Percentiles rank a stretch among this genome's conserved stretches.
phyloP scores from a whole-genome alignment of 2,113 vertebrate genomes.

The Sarotherodon lohbergeri region DNA sequence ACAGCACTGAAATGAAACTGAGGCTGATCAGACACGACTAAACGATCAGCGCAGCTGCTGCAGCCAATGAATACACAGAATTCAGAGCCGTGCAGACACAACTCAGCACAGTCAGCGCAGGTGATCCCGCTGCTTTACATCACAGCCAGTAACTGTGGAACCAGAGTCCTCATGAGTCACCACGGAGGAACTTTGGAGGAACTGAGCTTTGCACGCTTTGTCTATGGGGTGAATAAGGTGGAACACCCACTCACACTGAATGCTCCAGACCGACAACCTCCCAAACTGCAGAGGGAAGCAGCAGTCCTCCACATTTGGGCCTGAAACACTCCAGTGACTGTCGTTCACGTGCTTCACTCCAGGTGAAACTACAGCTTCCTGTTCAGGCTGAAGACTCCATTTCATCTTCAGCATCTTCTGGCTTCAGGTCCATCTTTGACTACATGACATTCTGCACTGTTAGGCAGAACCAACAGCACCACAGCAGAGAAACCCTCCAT shows the following conservation, averaged over 20 bases:
- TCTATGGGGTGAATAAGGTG: neutral
- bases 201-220: neutral
- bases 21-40: neutral
- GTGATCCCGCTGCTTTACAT: neutral
- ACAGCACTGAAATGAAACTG: neutral
- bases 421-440: neutral
- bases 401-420: neutral
- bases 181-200: neutral
- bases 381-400: neutral
- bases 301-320: neutral
- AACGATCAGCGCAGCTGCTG: neutral
- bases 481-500: neutral
- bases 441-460: neutral
- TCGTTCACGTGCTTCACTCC: neutral
- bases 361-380: neutral
- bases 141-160: neutral
- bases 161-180: neutral
- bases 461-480: neutral
- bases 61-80: neutral
- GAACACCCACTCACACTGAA: neutral
- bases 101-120: neutral
- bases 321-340: neutral
- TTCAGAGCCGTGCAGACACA: neutral
- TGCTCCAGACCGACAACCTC: accelerated
- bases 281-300: neutral